Conservation (phyloP, 2,888 invertebrate genomes). For the Pandemis cinnamomeana region DNA sequence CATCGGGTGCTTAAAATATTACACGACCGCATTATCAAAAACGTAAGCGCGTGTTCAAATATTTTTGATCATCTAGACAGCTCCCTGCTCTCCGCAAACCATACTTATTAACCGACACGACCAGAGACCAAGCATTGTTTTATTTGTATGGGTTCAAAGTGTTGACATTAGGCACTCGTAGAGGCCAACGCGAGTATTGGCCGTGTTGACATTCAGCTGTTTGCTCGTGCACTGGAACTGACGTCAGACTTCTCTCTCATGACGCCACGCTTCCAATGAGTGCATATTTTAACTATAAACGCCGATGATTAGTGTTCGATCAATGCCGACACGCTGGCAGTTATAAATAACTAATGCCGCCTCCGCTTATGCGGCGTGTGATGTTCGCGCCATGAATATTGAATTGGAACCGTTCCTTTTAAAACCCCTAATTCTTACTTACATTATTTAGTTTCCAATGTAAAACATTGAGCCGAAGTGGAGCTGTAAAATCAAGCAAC, state of each 20-base stretch:
- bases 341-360: conserved; percentile 8
- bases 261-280: not conserved
- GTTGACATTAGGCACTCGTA: not conserved
- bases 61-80: too few species aligned
- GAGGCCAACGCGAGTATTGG: not conserved
- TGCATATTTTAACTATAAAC: not conserved
- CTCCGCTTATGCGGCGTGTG: not conserved
- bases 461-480: not conserved
- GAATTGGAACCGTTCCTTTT: not conserved
- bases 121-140: not conserved
- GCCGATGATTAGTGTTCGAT: not conserved
- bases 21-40: too few species aligned
- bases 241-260: conserved; percentile 4
- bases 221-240: conserved; percentile 7
- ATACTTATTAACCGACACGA: not conserved
- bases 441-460: not conserved
- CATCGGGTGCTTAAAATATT: too few species aligned
- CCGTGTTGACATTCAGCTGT: conserved; percentile 9
- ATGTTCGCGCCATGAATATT: not conserved
- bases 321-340: not conserved
- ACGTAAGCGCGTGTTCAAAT: too few species aligned
- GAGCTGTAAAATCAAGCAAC: not conserved
- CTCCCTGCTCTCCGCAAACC: too few species aligned
- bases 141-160: conserved; percentile 2
- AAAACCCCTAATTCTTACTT: not conserved